These are phyloP conservation scores for Gobionotothen gibberifrons DNA, from an alignment of 2,797 vertebrate species.

Conservation along the genomic window DNA sequence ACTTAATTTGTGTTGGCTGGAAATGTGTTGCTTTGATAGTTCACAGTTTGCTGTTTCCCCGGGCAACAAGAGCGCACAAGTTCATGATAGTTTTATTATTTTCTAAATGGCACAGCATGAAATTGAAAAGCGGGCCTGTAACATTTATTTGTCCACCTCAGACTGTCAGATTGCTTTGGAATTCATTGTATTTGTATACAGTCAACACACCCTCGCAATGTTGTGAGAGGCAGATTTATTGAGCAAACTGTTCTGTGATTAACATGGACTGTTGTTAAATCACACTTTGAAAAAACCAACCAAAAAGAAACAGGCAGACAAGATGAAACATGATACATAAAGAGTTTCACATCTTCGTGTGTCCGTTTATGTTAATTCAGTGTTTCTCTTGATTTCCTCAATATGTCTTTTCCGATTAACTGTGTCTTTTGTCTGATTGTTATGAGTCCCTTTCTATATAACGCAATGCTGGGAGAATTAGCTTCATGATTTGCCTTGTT, in stretches of 20 bases:
- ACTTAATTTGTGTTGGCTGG: neutral
- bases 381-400: neutral
- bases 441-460: neutral
- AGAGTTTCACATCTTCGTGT: neutral
- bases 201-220: slow-evolving; percentile 16
- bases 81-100: neutral
- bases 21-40: neutral
- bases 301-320: too few species aligned
- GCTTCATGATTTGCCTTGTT: too few species aligned
- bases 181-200: neutral
- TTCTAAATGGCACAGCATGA: neutral
- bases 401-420: neutral
- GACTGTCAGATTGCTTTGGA: neutral
- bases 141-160: neutral
- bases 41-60: neutral
- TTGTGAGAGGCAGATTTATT: slow-evolving; percentile 25
- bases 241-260: slow-evolving; percentile 14
- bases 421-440: neutral
- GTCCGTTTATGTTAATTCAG: neutral
- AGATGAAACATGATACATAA: neutral
- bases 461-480: neutral
- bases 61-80: neutral
- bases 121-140: neutral
- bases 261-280: slow-evolving; percentile 16
- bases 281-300: neutral